Conservation (phyloP, 2,113 vertebrate species). For the Channa argus region DNA sequence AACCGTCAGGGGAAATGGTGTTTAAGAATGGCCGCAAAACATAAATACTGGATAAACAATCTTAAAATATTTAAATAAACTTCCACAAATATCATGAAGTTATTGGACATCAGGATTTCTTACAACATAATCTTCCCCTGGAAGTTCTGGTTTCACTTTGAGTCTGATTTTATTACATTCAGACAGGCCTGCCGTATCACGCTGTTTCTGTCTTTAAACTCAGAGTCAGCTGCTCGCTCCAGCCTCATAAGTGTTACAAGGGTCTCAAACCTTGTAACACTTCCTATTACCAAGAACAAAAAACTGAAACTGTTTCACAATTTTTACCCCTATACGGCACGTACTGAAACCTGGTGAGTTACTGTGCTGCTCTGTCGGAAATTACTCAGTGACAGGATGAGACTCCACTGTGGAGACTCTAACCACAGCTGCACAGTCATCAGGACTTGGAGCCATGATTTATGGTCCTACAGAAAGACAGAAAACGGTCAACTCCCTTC, state of each 20-base stretch:
- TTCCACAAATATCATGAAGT: no score
- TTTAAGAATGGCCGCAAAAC: no score
- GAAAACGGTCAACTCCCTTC: conserved; percentile 74
- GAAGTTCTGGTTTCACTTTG: no score
- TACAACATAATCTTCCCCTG: no score
- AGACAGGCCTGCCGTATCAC: no score
- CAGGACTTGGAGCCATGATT: conserved; percentile 70
- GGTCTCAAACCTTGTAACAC: conserved; percentile 53
- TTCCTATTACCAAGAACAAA: conserved; percentile 61
- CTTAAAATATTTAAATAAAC: no score
- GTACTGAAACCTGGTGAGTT: conserved; percentile 42
- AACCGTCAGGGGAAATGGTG: no score
- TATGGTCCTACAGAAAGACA: conserved; percentile 65
- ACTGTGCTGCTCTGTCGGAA: conserved; percentile 63
- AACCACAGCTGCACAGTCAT: conserved; percentile 82
- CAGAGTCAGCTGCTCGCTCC: neutral
- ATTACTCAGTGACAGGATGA: conserved; percentile 74
- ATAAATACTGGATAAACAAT: no score
- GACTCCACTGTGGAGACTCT: conserved; percentile 39
- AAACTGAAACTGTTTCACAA: conserved; percentile 67
- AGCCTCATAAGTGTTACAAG: neutral
- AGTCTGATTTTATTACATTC: no score
- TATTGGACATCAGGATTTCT: no score
- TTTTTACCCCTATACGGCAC: conserved; percentile 33
- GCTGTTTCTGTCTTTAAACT: neutral